These are phyloP conservation scores for Callionymus lyra DNA, from an alignment of 2,113 vertebrate species.

Conservation along the genomic window DNA sequence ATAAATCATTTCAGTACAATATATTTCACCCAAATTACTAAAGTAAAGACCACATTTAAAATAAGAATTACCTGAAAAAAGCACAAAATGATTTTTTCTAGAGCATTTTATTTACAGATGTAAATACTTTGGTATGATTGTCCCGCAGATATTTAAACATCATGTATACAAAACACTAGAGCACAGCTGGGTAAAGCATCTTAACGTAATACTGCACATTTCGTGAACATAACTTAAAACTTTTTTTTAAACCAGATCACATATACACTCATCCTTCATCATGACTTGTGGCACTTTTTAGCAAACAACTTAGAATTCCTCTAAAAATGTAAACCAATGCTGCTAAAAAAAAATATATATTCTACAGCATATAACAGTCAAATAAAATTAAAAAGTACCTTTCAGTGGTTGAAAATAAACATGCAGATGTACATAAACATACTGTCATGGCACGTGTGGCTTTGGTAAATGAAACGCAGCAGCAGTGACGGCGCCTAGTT, in stretches of 20 bases:
- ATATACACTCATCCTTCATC: slow-evolving; percentile 16
- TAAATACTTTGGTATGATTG: slow-evolving; percentile 37
- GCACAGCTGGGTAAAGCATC: slow-evolving; percentile 23
- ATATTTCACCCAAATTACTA: background rate
- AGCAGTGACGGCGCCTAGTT: slow-evolving; percentile 1
- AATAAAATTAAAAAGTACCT: slow-evolving; percentile 35
- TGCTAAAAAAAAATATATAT: background rate
- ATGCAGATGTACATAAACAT: slow-evolving; percentile 3
- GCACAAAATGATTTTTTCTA: slow-evolving; percentile 3
- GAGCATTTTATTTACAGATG: slow-evolving; percentile 31
- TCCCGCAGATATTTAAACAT: slow-evolving; percentile 22
- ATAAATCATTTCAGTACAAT: too few relatives aligned
- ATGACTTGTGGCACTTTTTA: slow-evolving; percentile 11
- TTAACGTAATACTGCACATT: slow-evolving; percentile 45
- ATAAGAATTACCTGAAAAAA: too few relatives aligned
- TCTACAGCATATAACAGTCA: slow-evolving; percentile 9
- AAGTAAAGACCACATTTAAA: slow-evolving; percentile 3
- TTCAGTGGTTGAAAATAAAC: slow-evolving; percentile 29
- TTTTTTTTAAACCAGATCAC: slow-evolving; percentile 17
- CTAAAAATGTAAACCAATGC: slow-evolving; percentile 23
- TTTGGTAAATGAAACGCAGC: slow-evolving; percentile 28
- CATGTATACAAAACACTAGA: slow-evolving; percentile 17
- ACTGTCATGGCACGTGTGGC: slow-evolving; percentile 34
- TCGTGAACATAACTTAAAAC: slow-evolving; percentile 42
- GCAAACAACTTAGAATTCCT: slow-evolving; percentile 11